Base-by-base conservation (phyloP, 2,888 invertebrate genomes). In the Troides oblongomaculatus region DNA sequence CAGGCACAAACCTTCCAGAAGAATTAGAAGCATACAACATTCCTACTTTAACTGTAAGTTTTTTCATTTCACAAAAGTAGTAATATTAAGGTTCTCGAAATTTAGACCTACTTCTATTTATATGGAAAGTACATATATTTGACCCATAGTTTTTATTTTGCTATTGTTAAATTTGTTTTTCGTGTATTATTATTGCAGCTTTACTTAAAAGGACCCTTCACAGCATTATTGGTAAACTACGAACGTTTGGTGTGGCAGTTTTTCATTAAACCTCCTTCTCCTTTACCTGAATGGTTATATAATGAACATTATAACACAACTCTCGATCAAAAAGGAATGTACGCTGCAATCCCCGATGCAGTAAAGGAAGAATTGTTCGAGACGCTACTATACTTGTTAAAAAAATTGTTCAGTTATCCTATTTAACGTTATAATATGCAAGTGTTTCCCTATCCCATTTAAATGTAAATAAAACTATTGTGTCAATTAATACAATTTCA, bases 281-380 rank as follows among this genome's bases (percentile, higher is more conserved):
- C 76, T 0, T 76, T 88, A 0, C 86, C 87, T 0, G 71, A 67
- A 0, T 88, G 88, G 88, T 86, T 88, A 71, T 82, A 82, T 65
- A 75, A 79, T 46, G 71, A 73, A 0, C 84, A 81, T 57, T n/a
- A 60, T 1, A 72, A 75, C 7, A 68, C 74, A 0, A 71, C 62
- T 10, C 69, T 73, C 3, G 74, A 74, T 39, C 71, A 64, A 8
- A 18, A 68, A 30, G 72, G 74, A 25, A 71, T 67, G 30, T 79
- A 77, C 30, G 72, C 83, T 4, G 50, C 71, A 50, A 74, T 87
- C 43, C 87, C 88, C 0, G 73, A 77, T 21, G 69, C 71, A 10
- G 74, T 86, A 1, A 75, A 74, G 63, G 72, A 74, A 3, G 74
- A 78, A 36, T 83, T 87, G 58, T 84, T 78, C 65, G 73, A 71